A percentile compares a stretch with the other conserved stretches of the same genome.
These are phyloP conservation scores for Agelas oroides DNA, from an alignment of 37 sponge, comb jelly and placozoan genomes.

Conservation along the genomic window DNA sequence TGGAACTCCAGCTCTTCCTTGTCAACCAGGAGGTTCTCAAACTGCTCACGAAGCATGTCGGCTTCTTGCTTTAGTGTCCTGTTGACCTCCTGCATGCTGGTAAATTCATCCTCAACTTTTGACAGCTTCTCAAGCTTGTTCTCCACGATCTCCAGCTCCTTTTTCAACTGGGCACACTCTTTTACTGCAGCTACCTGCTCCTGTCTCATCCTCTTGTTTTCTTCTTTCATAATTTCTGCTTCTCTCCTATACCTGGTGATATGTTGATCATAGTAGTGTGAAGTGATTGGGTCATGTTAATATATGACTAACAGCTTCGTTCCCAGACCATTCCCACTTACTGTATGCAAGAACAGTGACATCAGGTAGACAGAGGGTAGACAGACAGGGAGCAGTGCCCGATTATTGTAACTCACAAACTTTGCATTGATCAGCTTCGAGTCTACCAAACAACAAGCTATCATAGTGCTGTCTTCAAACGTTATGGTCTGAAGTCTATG, in stretches of 20 bases:
- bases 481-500: no score
- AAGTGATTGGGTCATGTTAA: no score
- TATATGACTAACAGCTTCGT: no score
- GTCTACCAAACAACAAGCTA: no score
- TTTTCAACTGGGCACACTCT: slow-evolving; percentile 33
- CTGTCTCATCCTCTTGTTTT: slow-evolving; percentile 33
- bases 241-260: slow-evolving; percentile 55
- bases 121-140: slow-evolving; percentile 36
- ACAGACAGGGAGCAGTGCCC: no score
- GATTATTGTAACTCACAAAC: no score
- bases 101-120: slow-evolving; percentile 38
- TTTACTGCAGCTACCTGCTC: background rate
- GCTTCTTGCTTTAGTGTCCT: slow-evolving; percentile 37
- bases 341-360: no score
- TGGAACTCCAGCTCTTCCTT: slow-evolving; percentile 65
- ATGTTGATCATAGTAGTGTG: no score
- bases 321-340: no score
- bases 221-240: slow-evolving; percentile 35
- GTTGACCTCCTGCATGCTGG: slow-evolving; percentile 38
- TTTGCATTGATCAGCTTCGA: no score
- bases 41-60: slow-evolving; percentile 41
- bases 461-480: no score
- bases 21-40: slow-evolving; percentile 50
- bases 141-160: slow-evolving; percentile 48
- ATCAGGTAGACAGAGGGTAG: no score